phyloP scores from a whole-genome alignment of 2,113 vertebrate species.

The Hippolais icterina region DNA sequence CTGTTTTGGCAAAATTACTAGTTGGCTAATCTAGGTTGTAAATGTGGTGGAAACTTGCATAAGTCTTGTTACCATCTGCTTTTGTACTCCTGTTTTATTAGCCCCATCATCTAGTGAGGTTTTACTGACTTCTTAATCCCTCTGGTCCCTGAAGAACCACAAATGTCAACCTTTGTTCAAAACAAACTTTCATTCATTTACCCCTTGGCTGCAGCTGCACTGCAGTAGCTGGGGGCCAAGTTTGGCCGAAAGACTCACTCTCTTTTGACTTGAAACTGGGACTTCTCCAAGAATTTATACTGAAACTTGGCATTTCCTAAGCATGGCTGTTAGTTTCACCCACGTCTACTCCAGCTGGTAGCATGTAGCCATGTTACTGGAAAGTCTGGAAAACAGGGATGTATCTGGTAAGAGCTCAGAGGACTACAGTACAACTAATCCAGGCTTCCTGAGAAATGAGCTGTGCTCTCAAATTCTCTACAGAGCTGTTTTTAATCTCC shows the following conservation, averaged over 20 bases:
- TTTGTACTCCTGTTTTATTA: slow-evolving; percentile 51
- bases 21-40: slow-evolving; percentile 21
- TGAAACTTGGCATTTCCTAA: slow-evolving; percentile 35
- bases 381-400: not conserved
- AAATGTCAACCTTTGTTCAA: slow-evolving; percentile 60
- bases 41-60: slow-evolving; percentile 52
- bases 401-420: not conserved
- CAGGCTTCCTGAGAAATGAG: not conserved
- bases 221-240: slow-evolving; percentile 36
- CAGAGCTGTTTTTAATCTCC: not conserved
- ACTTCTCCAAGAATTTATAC: slow-evolving; percentile 19
- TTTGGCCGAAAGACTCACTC: not conserved
- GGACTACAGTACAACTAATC: not conserved
- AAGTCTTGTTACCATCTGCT: slow-evolving; percentile 51
- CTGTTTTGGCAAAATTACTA: slow-evolving; percentile 10
- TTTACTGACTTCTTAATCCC: slow-evolving; percentile 58
- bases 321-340: slow-evolving; percentile 22
- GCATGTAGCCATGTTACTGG: not conserved
- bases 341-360: slow-evolving; percentile 6
- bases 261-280: slow-evolving; percentile 29
- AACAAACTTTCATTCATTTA: slow-evolving; percentile 54
- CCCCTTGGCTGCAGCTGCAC: slow-evolving; percentile 39
- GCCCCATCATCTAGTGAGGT: slow-evolving; percentile 41
- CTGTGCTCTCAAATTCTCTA: not conserved
- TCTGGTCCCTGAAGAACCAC: slow-evolving; percentile 50